These are phyloP conservation scores for Chrysomallon squamiferum DNA, from an alignment of 1,140 invertebrate species.

Conservation along the genomic window DNA sequence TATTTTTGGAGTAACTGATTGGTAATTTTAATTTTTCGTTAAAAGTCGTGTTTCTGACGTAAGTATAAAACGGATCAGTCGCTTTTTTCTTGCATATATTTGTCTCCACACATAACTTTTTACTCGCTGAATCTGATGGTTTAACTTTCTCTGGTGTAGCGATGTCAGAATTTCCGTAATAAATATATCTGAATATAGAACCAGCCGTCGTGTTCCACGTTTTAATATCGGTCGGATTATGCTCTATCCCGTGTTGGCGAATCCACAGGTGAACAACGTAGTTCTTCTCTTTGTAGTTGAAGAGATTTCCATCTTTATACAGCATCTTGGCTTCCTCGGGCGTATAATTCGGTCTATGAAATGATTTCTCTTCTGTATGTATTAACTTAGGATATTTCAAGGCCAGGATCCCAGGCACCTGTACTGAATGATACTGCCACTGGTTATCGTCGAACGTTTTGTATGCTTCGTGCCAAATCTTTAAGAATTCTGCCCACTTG, in stretches of 20 bases:
- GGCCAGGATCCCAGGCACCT: background rate
- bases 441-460: background rate
- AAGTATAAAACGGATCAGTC: too few species aligned
- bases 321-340: background rate
- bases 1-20: too few species aligned
- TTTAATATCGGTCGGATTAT: background rate
- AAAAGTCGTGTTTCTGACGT: too few species aligned
- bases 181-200: background rate
- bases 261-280: background rate
- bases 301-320: background rate
- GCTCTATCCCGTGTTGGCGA: background rate
- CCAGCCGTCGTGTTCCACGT: background rate
- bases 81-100: too few species aligned
- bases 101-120: too few species aligned
- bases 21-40: too few species aligned
- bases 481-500: slow-evolving; percentile 8
- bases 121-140: too few species aligned
- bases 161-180: background rate
- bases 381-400: background rate
- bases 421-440: slow-evolving; percentile 7
- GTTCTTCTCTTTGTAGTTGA: background rate
- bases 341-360: background rate
- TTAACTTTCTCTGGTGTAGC: too few species aligned
- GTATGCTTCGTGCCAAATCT: slow-evolving; percentile 10
- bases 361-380: background rate